A percentile compares a stretch with the other conserved stretches of the same genome.
phyloP scores from a whole-genome alignment of 2,797 vertebrate species.

The Knipowitschia caucasica region DNA sequence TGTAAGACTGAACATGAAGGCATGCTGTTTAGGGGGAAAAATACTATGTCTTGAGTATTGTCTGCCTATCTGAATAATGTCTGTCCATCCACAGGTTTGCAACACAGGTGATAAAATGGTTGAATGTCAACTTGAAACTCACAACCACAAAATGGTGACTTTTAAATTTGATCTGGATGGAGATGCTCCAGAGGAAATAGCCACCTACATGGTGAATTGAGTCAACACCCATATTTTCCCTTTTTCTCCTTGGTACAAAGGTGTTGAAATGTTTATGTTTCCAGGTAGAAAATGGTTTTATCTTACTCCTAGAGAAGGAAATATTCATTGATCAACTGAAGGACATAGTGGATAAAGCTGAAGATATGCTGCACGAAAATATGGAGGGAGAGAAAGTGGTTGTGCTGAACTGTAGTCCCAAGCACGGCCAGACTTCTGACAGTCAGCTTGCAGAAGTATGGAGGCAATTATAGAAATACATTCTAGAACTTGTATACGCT shows the following conservation, averaged over 20 bases:
- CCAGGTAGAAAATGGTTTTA: constrained; percentile 96
- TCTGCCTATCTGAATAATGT: constrained; percentile 8
- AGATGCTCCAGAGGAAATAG: constrained; percentile 94
- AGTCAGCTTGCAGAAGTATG: constrained; percentile 66
- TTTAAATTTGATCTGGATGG: constrained; percentile 98
- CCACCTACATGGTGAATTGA: constrained; percentile 89
- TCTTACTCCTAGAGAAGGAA: constrained; percentile 90
- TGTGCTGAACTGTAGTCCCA: constrained; percentile 81
- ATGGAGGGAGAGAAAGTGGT: constrained; percentile 84
- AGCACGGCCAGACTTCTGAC: constrained; percentile 66
- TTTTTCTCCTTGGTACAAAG: neutral
- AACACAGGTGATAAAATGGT: constrained; percentile 97
- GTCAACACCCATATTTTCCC: neutral
- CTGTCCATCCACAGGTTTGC: constrained; percentile 49
- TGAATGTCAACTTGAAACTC: constrained; percentile 96
- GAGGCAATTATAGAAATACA: neutral
- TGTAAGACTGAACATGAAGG: constrained; percentile 72
- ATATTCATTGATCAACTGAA: constrained; percentile 98
- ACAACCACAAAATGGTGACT: constrained; percentile 99
- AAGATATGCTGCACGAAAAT: constrained; percentile 95
- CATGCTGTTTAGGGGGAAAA: neutral
- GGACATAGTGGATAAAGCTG: constrained; percentile 97
- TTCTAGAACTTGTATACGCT: too few species aligned
- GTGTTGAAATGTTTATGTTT: constrained; percentile 9
- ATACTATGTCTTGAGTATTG: neutral